Evolutionary conservation across 2,797 vertebrate genomes (phyloP), one percentile per base, ranked within the genome.

Genomic region (Enteromius paludinosus): DNA sequence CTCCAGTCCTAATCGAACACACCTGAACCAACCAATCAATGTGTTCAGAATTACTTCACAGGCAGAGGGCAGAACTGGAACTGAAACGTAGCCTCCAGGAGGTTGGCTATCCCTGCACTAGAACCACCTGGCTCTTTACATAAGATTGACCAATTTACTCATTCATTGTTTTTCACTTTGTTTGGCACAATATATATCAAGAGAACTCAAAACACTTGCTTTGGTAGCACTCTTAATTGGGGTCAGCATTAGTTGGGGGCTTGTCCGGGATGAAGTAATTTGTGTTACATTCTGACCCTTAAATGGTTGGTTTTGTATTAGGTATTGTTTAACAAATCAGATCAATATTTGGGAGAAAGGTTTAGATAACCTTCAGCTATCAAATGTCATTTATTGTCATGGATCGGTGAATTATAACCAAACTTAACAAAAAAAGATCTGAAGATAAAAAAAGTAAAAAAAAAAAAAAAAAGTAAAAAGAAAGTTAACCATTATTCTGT

Each of bases 401-500:
- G 9, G 17, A 49, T 17, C 3, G 25, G 17, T 49, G 23, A 18
- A 49, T 49, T 49, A 70, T 47, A 8, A 47, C 8, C 43, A 70
- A 70, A 70, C 15, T 47, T 23, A 47, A n/a, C n/a, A 45, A 28
- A 45, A 38, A 28, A 0, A 47, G 18, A 71, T 15, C 5, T 49
- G 23, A 4, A 70, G 23, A 71, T 71, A 25, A 47, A 64, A n/a
- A n/a, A n/a, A n/a, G n/a, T n/a, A n/a, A n/a, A n/a, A n/a, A n/a
- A n/a, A n/a, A n/a, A n/a, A n/a, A n/a, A n/a, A n/a, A n/a, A n/a
- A n/a, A n/a, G n/a, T n/a, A 64, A 33, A 71, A 35, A 65, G 11
- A 35, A 71, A 18, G 25, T 49, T 47, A 70, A 70, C 8, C 23
- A 70, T 70, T 70, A 70, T 47, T 70, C 68, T 69, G 41, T 17